Evolutionary conservation across 1,140 invertebrate species (phyloP).

Genomic region (Chelonus insularis): DNA sequence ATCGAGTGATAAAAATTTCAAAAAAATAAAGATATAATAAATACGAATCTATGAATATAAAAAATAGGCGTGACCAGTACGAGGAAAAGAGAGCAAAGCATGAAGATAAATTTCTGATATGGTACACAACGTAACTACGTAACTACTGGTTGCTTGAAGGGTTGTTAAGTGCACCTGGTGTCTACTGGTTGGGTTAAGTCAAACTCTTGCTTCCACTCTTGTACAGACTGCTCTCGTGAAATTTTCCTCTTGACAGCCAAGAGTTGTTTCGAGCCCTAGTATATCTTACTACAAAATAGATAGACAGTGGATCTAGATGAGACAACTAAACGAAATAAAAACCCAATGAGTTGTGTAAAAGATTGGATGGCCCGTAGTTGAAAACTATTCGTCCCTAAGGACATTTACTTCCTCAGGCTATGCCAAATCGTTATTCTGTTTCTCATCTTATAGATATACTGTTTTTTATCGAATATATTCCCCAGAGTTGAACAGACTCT

Average conservation of each 20-base stretch:
- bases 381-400: conserved; percentile 5
- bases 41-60: no score
- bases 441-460: neutral
- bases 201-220: neutral
- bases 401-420: neutral
- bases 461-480: no score
- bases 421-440: neutral
- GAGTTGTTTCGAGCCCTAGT: neutral
- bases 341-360: conserved; percentile 2
- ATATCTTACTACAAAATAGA: conserved; percentile 7
- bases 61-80: no score
- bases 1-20: no score
- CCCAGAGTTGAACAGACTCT: no score
- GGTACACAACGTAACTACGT: no score
- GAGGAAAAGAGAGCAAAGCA: no score
- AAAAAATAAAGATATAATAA: no score
- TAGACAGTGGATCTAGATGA: conserved; percentile 2
- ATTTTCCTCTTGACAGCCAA: neutral
- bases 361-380: conserved; percentile 2
- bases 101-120: no score
- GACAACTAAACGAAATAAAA: neutral
- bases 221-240: neutral
- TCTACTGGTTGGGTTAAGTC: conserved; percentile 3
- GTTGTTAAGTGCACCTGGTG: conserved; percentile 7
- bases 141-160: neutral